Percentiles rank a stretch among this genome's conserved stretches.
phyloP scores from a whole-genome alignment of 2,113 vertebrate genomes.

The Holacanthus passer region DNA sequence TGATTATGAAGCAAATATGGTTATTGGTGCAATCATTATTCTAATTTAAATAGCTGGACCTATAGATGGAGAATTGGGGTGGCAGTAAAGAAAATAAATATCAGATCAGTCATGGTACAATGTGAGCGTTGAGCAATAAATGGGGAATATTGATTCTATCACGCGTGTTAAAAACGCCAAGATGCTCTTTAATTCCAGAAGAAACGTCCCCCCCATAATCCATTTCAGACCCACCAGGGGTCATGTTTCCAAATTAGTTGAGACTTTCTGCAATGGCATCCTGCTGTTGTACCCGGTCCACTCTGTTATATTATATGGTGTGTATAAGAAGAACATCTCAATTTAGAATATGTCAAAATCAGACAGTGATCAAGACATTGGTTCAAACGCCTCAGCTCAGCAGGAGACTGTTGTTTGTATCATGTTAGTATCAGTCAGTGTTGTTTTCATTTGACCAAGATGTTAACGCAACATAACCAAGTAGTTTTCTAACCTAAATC shows the following conservation, averaged over 20 bases:
- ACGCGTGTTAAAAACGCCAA: slow-evolving; percentile 61
- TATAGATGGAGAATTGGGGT: not conserved
- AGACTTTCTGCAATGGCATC: slow-evolving; percentile 56
- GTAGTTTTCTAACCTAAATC: no score
- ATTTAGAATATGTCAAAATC: not conserved
- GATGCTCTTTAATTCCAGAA: slow-evolving; percentile 64
- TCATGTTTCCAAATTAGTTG: slow-evolving; percentile 72
- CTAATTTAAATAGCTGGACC: not conserved
- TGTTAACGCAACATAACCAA: no score
- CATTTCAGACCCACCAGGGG: slow-evolving; percentile 70
- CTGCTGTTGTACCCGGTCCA: not conserved
- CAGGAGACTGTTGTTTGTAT: no score
- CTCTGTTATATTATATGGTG: not conserved
- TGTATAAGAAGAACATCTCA: not conserved
- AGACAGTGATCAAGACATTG: not conserved
- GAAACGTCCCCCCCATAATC: slow-evolving; percentile 59
- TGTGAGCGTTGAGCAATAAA: slow-evolving; percentile 42
- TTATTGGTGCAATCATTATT: not conserved
- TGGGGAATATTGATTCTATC: slow-evolving; percentile 65
- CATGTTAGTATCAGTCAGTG: no score
- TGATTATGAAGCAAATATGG: not conserved
- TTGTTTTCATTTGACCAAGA: no score
- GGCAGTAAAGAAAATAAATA: slow-evolving; percentile 17
- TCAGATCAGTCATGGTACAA: slow-evolving; percentile 23
- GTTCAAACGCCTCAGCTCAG: no score